Evolutionary conservation across 1,140 invertebrate species (phyloP).

Genomic region (Laupala kohalensis): DNA sequence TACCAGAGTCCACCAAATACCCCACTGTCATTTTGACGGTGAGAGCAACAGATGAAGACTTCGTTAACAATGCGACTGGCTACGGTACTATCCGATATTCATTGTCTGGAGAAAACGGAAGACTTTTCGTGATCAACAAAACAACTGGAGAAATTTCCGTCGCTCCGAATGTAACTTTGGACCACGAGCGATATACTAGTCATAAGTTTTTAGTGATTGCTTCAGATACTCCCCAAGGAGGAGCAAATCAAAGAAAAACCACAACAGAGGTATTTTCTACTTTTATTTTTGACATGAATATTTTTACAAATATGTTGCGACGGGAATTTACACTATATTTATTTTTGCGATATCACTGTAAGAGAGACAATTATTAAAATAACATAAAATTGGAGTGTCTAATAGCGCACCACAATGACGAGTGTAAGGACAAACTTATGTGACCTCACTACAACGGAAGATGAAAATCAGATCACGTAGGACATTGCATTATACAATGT

Average conservation of each 20-base stretch:
- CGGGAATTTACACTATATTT: too few relatives aligned
- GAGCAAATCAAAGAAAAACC: constrained; percentile 46
- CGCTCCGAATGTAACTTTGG: constrained; percentile 51
- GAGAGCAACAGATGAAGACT: constrained; percentile 55
- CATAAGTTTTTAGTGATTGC: constrained; percentile 56
- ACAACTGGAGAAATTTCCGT: constrained; percentile 30
- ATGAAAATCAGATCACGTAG: too few relatives aligned
- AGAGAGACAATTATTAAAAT: too few relatives aligned
- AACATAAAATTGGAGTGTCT: too few relatives aligned
- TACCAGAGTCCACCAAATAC: constrained; percentile 53
- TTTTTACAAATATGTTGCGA: too few relatives aligned
- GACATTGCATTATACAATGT: too few relatives aligned
- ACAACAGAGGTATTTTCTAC: constrained; percentile 27
- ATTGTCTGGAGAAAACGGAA: constrained; percentile 53
- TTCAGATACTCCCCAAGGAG: constrained; percentile 51
- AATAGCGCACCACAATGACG: too few relatives aligned
- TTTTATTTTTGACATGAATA: too few relatives aligned
- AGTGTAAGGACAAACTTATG: too few relatives aligned
- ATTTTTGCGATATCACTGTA: too few relatives aligned
- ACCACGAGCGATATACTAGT: constrained; percentile 56
- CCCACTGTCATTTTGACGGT: constrained; percentile 54
- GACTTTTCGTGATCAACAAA: constrained; percentile 55
- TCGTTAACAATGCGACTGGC: constrained; percentile 43
- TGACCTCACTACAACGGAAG: too few relatives aligned
- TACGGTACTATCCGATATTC: constrained; percentile 55